Percentiles rank a stretch among this genome's conserved stretches.
phyloP scores from a whole-genome alignment of 2,888 invertebrate species.

The Catocala nupta region DNA sequence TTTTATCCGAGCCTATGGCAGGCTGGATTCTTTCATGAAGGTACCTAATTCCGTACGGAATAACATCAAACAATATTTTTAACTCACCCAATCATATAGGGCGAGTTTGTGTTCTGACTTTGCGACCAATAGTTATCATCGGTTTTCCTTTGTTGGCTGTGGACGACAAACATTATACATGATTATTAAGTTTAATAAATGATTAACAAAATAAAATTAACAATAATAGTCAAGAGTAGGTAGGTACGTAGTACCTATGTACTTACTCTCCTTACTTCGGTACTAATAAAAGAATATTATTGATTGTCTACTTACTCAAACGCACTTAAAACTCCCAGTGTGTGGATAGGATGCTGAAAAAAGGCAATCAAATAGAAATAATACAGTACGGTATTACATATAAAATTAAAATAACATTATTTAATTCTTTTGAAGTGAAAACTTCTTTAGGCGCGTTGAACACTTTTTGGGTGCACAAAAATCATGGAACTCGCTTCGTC shows the following conservation, averaged over 20 bases:
- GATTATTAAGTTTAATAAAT: not conserved
- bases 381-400: no score
- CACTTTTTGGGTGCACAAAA: no score
- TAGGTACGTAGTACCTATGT: not conserved
- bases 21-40: no score
- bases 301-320: slow-evolving; percentile 66
- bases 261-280: not conserved
- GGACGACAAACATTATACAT: not conserved
- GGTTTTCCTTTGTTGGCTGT: slow-evolving; percentile 52
- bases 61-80: no score
- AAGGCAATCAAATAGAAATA: slow-evolving; percentile 11
- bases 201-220: no score
- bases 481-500: no score
- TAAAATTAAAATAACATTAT: no score
- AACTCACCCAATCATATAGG: slow-evolving; percentile 52
- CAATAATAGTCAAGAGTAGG: not conserved
- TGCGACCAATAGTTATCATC: slow-evolving; percentile 47
- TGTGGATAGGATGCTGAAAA: slow-evolving; percentile 73
- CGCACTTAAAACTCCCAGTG: slow-evolving; percentile 64
- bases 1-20: no score
- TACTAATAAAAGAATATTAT: not conserved
- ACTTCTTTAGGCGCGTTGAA: no score
- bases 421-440: no score
- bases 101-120: slow-evolving; percentile 35
- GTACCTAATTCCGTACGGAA: no score